Conservation (phyloP, 2,113 vertebrate species). For the Stigmatopora argus region DNA sequence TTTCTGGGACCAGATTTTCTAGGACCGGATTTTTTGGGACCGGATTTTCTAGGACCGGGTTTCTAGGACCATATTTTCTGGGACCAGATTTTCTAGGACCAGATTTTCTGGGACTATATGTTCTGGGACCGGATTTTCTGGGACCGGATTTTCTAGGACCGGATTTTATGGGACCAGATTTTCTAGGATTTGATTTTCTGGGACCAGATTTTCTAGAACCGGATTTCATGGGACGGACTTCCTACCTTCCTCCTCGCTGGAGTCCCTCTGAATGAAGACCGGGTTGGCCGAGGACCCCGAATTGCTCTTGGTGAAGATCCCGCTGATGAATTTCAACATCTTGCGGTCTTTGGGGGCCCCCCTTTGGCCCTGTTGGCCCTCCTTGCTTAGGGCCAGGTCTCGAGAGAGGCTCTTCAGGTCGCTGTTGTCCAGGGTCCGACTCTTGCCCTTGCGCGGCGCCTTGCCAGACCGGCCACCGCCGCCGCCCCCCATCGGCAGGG, state of each 20-base stretch:
- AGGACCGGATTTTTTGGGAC: too few relatives aligned
- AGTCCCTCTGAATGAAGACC: conserved; percentile 71
- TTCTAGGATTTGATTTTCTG: too few relatives aligned
- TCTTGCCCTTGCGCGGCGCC: conserved; percentile 84
- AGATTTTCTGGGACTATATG: too few relatives aligned
- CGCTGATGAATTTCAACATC: conserved; percentile 96
- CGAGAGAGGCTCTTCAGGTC: conserved; percentile 82
- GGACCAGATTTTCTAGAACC: too few relatives aligned
- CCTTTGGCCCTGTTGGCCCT: conserved; percentile 65
- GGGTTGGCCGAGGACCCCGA: conserved; percentile 68
- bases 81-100: too few relatives aligned
- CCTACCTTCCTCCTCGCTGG: conserved; percentile 77
- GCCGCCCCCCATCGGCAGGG: not conserved
- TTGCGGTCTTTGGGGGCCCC: conserved; percentile 85
- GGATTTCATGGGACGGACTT: too few relatives aligned
- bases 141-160: too few relatives aligned
- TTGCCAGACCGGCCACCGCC: conserved; percentile 45
- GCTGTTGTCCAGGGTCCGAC: conserved; percentile 91
- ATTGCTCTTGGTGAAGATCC: conserved; percentile 91
- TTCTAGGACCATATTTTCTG: too few relatives aligned
- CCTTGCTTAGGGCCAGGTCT: conserved; percentile 66
- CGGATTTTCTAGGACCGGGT: too few relatives aligned
- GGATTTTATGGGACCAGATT: too few relatives aligned
- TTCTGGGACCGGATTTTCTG: too few relatives aligned
- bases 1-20: too few relatives aligned